These are phyloP conservation scores for Neoitamus cyanurus DNA, from an alignment of 2,888 invertebrate species.

Conservation along the genomic window DNA sequence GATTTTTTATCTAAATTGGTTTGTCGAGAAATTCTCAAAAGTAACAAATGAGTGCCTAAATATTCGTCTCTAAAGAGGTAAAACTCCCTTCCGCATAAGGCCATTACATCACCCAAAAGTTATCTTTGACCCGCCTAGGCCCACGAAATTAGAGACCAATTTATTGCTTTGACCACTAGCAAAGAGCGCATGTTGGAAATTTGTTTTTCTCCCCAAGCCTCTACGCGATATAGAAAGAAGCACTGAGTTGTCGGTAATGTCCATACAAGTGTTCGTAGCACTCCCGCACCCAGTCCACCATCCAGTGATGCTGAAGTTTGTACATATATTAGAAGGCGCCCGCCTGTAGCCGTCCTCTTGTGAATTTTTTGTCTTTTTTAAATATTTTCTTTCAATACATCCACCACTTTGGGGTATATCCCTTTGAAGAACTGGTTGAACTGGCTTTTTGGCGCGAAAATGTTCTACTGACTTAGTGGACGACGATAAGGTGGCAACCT, in stretches of 20 bases:
- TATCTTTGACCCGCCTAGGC: neutral
- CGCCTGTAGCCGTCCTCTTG: neutral
- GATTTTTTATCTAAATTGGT: too few relatives aligned
- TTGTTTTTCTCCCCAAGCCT: neutral
- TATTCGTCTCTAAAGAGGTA: too few relatives aligned
- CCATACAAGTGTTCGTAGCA: neutral
- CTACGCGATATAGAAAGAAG: neutral
- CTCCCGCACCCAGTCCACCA: neutral
- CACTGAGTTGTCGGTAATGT: neutral
- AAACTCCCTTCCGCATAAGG: too few relatives aligned
- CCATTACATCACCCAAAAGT: neutral
- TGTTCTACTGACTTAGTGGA: slow-evolving; percentile 50
- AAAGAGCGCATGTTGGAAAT: neutral
- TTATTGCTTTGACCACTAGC: neutral
- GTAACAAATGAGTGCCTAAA: too few relatives aligned
- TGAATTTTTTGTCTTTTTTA: slow-evolving; percentile 13
- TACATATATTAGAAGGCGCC: slow-evolving; percentile 40
- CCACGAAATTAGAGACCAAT: slow-evolving; percentile 41
- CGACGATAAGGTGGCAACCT: neutral
- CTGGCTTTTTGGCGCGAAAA: slow-evolving; percentile 50
- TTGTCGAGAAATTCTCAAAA: neutral
- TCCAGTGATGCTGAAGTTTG: neutral
- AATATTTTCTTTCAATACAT: slow-evolving; percentile 13
- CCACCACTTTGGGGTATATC: neutral
- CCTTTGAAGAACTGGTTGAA: slow-evolving; percentile 46